phyloP scores from a whole-genome alignment of 2,113 vertebrate genomes.

The Rhadina sibilatrix region DNA sequence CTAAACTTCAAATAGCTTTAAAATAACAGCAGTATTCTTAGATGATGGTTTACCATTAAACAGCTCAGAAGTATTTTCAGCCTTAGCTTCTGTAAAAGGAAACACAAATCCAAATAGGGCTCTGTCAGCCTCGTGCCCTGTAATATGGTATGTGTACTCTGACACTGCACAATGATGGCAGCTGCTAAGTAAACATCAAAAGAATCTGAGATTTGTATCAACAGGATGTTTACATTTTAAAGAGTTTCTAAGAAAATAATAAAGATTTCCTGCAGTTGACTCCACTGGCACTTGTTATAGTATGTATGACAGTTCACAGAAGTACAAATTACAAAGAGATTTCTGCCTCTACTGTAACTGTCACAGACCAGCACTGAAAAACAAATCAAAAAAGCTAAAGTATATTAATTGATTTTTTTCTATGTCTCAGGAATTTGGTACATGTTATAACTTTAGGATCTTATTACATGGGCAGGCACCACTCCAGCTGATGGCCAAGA shows the following conservation, averaged over 20 bases:
- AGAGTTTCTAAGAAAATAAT: constrained; percentile 68
- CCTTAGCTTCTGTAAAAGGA: not conserved
- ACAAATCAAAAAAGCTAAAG: not conserved
- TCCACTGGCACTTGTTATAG: constrained; percentile 18
- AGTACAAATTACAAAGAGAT: constrained; percentile 11
- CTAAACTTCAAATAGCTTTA: not conserved
- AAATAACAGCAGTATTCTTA: not conserved
- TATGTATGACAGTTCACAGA: not conserved
- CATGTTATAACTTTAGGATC: not conserved
- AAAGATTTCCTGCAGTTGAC: constrained; percentile 63
- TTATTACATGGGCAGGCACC: not conserved
- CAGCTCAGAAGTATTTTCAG: not conserved
- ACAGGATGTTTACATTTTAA: constrained; percentile 70
- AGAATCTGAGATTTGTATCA: constrained; percentile 61
- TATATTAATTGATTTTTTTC: not conserved
- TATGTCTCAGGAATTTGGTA: not conserved
- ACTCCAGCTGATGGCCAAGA: not conserved
- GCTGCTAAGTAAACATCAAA: constrained; percentile 59
- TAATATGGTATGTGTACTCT: constrained; percentile 9
- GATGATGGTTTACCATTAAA: not conserved
- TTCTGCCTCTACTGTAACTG: not conserved
- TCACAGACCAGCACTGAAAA: not conserved
- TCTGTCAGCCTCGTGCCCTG: not conserved
- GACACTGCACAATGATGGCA: constrained; percentile 45
- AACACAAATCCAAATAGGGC: not conserved